Evolutionary conservation across 2,797 vertebrate genomes (phyloP), one percentile per base, ranked within the genome.

Genomic region (Parotocinclus haroldoi): DNA sequence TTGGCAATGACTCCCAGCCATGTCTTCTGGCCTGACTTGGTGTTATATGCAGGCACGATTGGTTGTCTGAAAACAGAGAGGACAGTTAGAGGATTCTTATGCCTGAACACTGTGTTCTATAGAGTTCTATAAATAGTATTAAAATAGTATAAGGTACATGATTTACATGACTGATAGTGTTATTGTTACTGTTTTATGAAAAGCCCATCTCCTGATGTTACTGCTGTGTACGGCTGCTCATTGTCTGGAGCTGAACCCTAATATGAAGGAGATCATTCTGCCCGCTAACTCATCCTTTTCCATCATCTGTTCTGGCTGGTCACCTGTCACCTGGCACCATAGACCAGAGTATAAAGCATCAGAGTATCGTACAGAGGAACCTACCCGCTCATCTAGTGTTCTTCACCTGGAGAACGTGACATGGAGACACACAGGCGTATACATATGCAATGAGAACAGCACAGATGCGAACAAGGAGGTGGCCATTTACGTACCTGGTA

Each of bases 401-500:
- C 81, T 99, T 62, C 91, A 78, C 0, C 82, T 98, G 66, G 66
- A 70, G 66, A 86, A 89, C 0, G 86, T 94, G 72, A 93, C 84
- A 0, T 95, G 94, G 79, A 80, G 69, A 6, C 86, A 95, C 81
- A 95, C 94, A 0, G 95, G 94, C 6, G 89, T 94, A 54, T 99
- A 99, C 60, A 66, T 77, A 0, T 98, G 96, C 55, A 2, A 56
- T 3, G 88, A 93, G 78, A 74, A 42, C 10, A 38, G n/a, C 0
- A 78, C 83, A 6, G 63, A 66, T 1, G 79, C 86, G 1, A 81
- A 59, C 0, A 67, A 80, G 19, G 92, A 92, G 77, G 79, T 95
- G 44, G 89, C 92, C 13, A 80, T 98, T 69, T 98, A 94, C 3
- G 93, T 99, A 45, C 93, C 96, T 87, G 95, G 96, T 99, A 77